A percentile compares a stretch with the other conserved stretches of the same genome.
phyloP scores from a whole-genome alignment of 1,140 invertebrate genomes.

The Papilio machaon region DNA sequence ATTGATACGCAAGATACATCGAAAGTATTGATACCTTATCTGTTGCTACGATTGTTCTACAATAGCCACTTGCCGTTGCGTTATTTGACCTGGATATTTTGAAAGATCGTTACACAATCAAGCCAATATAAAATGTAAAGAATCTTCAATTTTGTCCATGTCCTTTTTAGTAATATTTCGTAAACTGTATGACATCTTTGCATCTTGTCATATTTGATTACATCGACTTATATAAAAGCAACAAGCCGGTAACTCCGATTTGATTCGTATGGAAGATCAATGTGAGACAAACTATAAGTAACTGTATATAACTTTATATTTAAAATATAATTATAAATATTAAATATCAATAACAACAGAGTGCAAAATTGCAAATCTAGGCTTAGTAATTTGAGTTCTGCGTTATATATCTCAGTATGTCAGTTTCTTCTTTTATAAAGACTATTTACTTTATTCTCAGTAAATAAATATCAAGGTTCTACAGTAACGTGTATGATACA shows the following conservation, averaged over 20 bases:
- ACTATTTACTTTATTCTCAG: background rate
- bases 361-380: no score
- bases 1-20: slow-evolving; percentile 17
- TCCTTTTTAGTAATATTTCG: background rate
- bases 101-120: background rate
- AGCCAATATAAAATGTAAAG: background rate
- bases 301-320: no score
- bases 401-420: no score
- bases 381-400: no score
- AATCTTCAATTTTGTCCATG: background rate
- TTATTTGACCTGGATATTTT: slow-evolving; percentile 13
- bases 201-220: background rate
- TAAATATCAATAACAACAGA: no score
- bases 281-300: no score
- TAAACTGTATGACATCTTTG: background rate
- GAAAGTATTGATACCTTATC: slow-evolving; percentile 22
- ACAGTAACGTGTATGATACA: background rate
- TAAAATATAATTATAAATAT: no score
- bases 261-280: no score
- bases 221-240: background rate
- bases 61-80: slow-evolving; percentile 14
- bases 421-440: no score
- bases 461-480: slow-evolving; percentile 12
- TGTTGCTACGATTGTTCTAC: slow-evolving; percentile 10
- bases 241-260: no score